Evolutionary conservation across 2,888 invertebrate genomes (phyloP).

Genomic region (Pristionchus arcanus): DNA sequence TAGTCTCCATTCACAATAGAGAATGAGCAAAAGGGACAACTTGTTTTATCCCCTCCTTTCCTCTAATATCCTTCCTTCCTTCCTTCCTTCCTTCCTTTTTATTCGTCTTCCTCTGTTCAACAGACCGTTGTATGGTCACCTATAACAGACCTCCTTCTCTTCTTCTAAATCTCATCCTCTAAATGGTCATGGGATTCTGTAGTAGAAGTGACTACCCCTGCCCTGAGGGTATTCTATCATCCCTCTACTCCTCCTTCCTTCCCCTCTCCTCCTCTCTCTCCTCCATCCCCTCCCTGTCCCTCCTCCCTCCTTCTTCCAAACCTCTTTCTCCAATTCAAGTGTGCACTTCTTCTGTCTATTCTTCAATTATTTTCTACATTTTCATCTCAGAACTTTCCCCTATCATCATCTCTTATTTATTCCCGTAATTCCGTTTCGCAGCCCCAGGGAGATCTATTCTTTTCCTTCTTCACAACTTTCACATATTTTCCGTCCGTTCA

Average conservation of each 20-base stretch:
- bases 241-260: background rate
- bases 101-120: background rate
- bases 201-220: background rate
- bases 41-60: background rate
- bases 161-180: background rate
- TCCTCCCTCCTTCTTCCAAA: conserved; percentile 2
- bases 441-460: background rate
- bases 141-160: background rate
- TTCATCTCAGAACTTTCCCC: background rate
- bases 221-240: conserved; percentile 31
- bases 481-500: background rate
- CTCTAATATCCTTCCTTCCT: background rate
- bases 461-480: background rate
- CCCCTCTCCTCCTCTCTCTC: background rate
- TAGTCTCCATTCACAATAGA: conserved; percentile 13
- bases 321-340: conserved; percentile 33
- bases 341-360: background rate
- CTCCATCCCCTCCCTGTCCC: background rate
- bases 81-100: background rate
- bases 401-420: background rate
- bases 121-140: background rate
- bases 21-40: background rate
- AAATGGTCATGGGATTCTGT: background rate
- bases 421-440: background rate
- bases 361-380: background rate